A percentile compares a stretch with the other conserved stretches of the same genome.
These are phyloP conservation scores for Minunthozetes semirufus DNA, from an alignment of 2,888 invertebrate genomes.

Conservation along the genomic window DNA sequence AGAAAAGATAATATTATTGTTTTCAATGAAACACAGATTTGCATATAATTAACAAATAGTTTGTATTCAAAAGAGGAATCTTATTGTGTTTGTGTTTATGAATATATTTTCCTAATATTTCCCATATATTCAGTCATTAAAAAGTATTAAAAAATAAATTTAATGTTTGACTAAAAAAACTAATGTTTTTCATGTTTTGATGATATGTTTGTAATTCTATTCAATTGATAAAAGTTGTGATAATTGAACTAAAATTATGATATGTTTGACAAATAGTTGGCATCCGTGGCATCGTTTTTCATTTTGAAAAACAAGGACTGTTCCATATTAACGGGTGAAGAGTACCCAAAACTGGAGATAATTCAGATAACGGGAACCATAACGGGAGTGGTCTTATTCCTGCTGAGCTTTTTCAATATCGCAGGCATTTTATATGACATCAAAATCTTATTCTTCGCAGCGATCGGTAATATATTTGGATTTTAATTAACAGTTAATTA, in stretches of 20 bases:
- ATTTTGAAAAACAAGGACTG: constrained; percentile 29
- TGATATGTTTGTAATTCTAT: no score
- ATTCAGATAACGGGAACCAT: constrained; percentile 35
- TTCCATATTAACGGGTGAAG: neutral
- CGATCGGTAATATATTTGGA: neutral
- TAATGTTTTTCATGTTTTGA: no score
- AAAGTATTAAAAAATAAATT: no score
- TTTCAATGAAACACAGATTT: no score
- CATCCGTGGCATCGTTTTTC: constrained; percentile 31
- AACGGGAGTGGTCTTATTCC: constrained; percentile 24
- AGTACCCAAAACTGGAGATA: constrained; percentile 31
- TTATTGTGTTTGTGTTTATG: no score
- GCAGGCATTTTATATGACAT: constrained; percentile 35
- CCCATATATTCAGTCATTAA: no score
- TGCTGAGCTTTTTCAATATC: constrained; percentile 36
- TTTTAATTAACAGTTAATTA: neutral
- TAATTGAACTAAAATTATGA: neutral
- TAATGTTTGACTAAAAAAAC: no score
- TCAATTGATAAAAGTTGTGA: no score
- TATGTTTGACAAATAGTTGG: constrained; percentile 17
- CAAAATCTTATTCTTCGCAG: constrained; percentile 34
- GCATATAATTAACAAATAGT: no score
- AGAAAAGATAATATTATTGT: no score
- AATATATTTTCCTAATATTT: no score
- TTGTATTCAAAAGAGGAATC: no score